Conservation (phyloP, 2,797 vertebrate genomes). For the Falco columbarius region DNA sequence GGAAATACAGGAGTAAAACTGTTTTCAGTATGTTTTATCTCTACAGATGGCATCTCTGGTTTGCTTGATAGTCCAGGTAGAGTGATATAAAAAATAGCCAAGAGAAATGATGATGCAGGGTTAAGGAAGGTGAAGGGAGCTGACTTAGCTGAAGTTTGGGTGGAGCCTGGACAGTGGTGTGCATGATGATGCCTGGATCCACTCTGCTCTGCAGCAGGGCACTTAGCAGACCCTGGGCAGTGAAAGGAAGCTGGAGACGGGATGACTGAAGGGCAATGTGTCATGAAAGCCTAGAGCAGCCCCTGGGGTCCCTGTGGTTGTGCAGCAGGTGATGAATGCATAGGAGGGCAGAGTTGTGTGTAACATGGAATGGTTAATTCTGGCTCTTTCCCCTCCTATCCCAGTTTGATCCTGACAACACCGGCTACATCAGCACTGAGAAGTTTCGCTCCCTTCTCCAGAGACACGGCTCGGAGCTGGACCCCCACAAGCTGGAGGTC, state of each 20-base stretch:
- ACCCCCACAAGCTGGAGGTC: constrained; percentile 95
- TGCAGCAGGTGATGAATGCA: background rate
- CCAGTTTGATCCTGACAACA: constrained; percentile 92
- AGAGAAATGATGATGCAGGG: background rate
- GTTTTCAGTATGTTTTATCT: background rate
- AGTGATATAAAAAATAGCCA: background rate
- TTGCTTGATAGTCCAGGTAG: background rate
- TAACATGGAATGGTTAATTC: background rate
- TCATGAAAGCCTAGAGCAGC: background rate
- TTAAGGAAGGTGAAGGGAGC: background rate
- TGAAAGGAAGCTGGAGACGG: background rate
- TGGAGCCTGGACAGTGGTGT: background rate
- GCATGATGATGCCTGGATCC: background rate
- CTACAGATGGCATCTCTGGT: background rate
- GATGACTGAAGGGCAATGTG: background rate
- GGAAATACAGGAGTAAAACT: constrained; percentile 3
- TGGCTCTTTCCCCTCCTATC: constrained; percentile 17
- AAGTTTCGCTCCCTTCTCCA: constrained; percentile 91
- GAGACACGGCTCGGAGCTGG: constrained; percentile 89
- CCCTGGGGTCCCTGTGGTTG: background rate
- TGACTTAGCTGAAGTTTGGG: background rate
- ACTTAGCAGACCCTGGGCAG: background rate
- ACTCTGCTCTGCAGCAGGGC: background rate
- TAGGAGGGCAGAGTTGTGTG: background rate
- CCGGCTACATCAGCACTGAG: constrained; percentile 94